These are phyloP conservation scores for Campoplex capitator DNA, from an alignment of 2,888 invertebrate genomes.

Conservation along the genomic window DNA sequence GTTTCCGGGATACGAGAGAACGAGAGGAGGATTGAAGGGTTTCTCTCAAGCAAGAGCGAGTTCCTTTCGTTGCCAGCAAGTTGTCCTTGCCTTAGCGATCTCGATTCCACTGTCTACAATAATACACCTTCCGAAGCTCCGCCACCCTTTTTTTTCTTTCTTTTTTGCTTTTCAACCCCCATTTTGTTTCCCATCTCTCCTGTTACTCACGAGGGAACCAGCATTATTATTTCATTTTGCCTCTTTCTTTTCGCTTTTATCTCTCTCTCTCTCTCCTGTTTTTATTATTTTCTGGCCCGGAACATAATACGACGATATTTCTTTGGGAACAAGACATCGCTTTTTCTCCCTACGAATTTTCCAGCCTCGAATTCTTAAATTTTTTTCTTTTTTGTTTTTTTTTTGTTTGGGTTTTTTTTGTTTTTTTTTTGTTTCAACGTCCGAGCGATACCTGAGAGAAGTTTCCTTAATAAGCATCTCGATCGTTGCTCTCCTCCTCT, in stretches of 20 bases:
- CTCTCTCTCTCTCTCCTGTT: not conserved
- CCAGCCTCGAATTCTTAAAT: too few relatives aligned
- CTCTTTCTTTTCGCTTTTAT: not conserved
- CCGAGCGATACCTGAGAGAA: constrained; percentile 80
- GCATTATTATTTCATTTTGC: constrained; percentile 26
- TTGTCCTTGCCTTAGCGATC: constrained; percentile 45
- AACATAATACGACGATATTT: constrained; percentile 33
- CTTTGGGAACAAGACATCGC: not conserved
- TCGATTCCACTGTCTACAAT: constrained; percentile 31
- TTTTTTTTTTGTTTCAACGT: not conserved
- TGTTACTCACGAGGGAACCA: constrained; percentile 28
- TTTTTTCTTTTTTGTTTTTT: too few relatives aligned
- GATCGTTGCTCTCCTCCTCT: not conserved
- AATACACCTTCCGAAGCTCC: constrained; percentile 35
- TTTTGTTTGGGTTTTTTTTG: too few relatives aligned
- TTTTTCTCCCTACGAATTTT: not conserved
- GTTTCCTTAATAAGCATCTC: constrained; percentile 83
- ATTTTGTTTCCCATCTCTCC: constrained; percentile 26
- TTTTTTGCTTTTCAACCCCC: not conserved
- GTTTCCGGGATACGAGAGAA: constrained; percentile 36
- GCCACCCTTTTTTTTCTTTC: not conserved
- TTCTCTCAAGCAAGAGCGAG: constrained; percentile 32
- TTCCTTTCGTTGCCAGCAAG: constrained; percentile 43
- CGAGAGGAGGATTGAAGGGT: constrained; percentile 40
- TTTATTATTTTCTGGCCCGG: not conserved